Evolutionary conservation across 2,113 vertebrate genomes (phyloP), one percentile per base, ranked within the genome.

Genomic region (Amphiprion percula): DNA sequence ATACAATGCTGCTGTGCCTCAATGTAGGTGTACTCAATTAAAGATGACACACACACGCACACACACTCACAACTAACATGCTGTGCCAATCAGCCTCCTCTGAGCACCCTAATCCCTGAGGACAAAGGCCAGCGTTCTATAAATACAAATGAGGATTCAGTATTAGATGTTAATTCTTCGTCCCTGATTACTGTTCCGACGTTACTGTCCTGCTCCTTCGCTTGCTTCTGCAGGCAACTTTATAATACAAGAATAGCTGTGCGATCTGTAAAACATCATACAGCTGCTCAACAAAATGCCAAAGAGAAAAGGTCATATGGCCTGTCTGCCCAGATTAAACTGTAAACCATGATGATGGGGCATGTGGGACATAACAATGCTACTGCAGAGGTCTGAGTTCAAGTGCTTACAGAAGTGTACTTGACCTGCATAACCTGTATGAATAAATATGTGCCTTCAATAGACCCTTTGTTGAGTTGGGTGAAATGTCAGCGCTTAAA

Each of bases 101-200:
- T 62, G 60, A 78, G 50, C 47, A 85, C 77, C n/a, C 17, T 80
- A 86, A 86, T 90, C 86, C 78, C 78, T 26, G 56, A 68, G 66
- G 77, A 84, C 74, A 78, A 79, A 83, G 74, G 60, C 64, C 41
- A 14, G 46, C 2, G 12, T 82, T 71, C 80, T 87, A 87, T 79
- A 90, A 89, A 89, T 87, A 90, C 61, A 87, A 69, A 74, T 49
- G 19, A 64, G 60, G 66, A 68, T 75, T 80, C 65, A 37, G 67
- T 59, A 54, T 79, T 83, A 71, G 62, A 80, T 37, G 4, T 72
- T 73, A 74, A 70, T 59, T 77, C 75, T 68, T 30, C 50, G 41
- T 7, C 39, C 12, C 37, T 63, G 49, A 52, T 71, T 82, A 76
- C 52, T 39, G 11, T 24, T 77, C 30, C 50, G 63, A 49, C 50